Evolutionary conservation across 2,888 invertebrate species (phyloP), one percentile per base, ranked within the genome.

Genomic region (Eledona agricola): DNA sequence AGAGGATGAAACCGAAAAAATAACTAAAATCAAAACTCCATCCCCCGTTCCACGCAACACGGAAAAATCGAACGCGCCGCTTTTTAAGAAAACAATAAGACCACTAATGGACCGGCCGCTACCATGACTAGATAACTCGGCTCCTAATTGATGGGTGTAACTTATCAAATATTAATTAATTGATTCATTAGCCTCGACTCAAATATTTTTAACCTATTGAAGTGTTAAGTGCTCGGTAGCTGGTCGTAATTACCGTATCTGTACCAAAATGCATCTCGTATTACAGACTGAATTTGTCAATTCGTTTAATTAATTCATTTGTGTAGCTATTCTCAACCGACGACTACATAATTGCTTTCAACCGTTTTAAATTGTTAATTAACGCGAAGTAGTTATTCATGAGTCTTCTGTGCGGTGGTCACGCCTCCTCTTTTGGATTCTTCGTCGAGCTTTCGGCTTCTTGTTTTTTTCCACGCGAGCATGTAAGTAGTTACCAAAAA

Each of bases 111-210:
- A 42, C 19, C 22, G 23, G 9, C 29, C 5, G 31, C 11, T 22
- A 34, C 34, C 46, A 34, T 46, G 46, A 46, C 34, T 42, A n/a
- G n/a, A n/a, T n/a, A 42, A 42, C 29, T 42, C 19, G 20, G 13
- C 37, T 32, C 13, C 25, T 52, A 55, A 58, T 60, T 62, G 62
- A 62, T 60, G 61, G 60, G 62, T 59, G 63, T 62, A 51, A 52
- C 63, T 59, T 57, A 58, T 57, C 58, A 57, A 57, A 62, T 55
- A 52, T 59, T 60, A 58, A 60, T 64, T 59, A 60, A 60, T 45
- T 49, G 57, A 45, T 54, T 59, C 54, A 58, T 62, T 58, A 58
- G 49, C 52, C 35, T 56, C 23, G 26, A 45, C 42, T 42, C 31
- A 42, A 20, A 29, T 15, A 40, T 28, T 40, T 28, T 28, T 25